Percentiles rank a stretch among this genome's conserved stretches.
These are phyloP conservation scores for Crepidodera aurea DNA, from an alignment of 2,888 invertebrate genomes.

Conservation along the genomic window DNA sequence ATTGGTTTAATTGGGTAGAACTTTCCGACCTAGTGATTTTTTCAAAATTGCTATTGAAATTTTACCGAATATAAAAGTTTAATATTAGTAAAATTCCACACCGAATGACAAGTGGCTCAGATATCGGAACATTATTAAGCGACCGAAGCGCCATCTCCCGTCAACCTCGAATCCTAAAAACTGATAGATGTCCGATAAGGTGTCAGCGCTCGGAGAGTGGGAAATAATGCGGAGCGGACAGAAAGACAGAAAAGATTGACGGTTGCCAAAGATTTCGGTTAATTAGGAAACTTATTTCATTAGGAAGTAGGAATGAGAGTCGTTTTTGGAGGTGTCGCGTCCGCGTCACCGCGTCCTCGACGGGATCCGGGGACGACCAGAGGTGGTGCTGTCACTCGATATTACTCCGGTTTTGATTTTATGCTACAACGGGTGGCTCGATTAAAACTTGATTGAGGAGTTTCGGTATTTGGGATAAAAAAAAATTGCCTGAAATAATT, in stretches of 20 bases:
- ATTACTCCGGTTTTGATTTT: constrained; percentile 21
- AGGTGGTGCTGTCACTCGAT: constrained; percentile 18
- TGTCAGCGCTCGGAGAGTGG: constrained; percentile 6
- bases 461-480: too few relatives aligned
- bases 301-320: constrained; percentile 27
- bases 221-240: constrained; percentile 17
- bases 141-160: background rate
- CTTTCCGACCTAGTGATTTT: constrained; percentile 30
- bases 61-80: too few relatives aligned
- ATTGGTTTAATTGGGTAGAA: too few relatives aligned
- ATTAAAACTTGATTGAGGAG: background rate
- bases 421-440: constrained; percentile 6
- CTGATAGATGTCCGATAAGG: constrained; percentile 22
- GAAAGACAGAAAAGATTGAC: constrained; percentile 33
- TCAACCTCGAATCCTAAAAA: background rate
- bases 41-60: too few relatives aligned
- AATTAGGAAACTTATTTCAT: constrained; percentile 41
- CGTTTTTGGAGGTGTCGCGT: constrained; percentile 25
- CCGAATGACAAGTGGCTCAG: background rate
- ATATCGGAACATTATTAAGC: background rate
- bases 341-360: constrained; percentile 4
- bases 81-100: background rate
- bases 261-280: constrained; percentile 38
- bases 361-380: background rate
- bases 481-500: too few relatives aligned